Base-by-base conservation (phyloP, 1,140 invertebrate genomes). In the Lordiphosa collinella region DNA sequence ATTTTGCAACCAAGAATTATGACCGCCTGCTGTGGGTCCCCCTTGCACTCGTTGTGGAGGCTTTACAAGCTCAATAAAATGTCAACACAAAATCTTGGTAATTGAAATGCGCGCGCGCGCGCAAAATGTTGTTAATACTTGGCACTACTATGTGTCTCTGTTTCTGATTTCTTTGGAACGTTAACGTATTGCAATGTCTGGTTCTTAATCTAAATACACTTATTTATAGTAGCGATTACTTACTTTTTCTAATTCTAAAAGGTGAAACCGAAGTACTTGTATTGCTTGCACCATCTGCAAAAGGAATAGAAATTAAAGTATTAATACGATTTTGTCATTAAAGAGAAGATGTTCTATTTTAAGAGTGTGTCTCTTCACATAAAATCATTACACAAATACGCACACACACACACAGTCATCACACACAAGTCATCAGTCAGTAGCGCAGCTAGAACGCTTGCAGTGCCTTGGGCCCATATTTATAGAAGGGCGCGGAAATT, bases 241-340 rank as follows among this genome's bases (percentile, higher is more conserved):
- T 93, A 99, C 99, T 96, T 99, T 99, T 98, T 99, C 99, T 92
- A 99, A 94, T 93, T 99, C 99, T 93, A 99, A 94, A 90, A 99
- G 94, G 93, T 99, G 99, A 96, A 99, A 99, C 92, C 99, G 95
- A 91, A 99, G 94, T 87, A 99, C 99, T 94, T 99, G 98, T 92
- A 99, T 99, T 90, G 98, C 97, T 93, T 99, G 98, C 90, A 99
- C 97, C 99, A 99, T 99, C 98, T 99, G 95, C 73, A 96, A 95
- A 87, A 93, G 88, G 90, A 89, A 87, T n/a, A 89, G 18, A 44
- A 9, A 46, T 12, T 40, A 44, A 22, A 2, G 16, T 10, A 40
- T 12, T n/a, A 12, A 43, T 29, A 25, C 40, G 0, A 13, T 16
- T 54, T 43, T 64, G 22, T 32, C 13, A 25, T 4, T 4, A 12